A percentile compares a stretch with the other conserved stretches of the same genome.
These are phyloP conservation scores for Aplysina aerophoba DNA, from an alignment of 37 sponge, comb jelly and placozoan species.

Conservation along the genomic window DNA sequence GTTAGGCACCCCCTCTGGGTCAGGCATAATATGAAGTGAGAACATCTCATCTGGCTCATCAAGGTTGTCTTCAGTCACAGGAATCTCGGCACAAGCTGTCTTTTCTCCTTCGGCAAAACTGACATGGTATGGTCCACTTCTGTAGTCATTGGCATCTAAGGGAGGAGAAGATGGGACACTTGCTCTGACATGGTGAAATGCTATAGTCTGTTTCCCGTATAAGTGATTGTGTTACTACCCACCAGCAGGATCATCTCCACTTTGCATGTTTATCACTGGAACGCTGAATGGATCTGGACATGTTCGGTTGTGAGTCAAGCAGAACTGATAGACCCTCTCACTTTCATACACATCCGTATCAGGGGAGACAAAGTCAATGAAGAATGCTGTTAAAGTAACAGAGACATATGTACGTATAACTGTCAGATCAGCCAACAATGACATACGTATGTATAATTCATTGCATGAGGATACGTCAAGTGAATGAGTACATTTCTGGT, in stretches of 20 bases:
- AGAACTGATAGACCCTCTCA: background rate
- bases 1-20: background rate
- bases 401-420: too few species aligned
- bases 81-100: background rate
- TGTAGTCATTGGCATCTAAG: conserved; percentile 12
- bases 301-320: background rate
- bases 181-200: background rate
- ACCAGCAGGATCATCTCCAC: too few species aligned
- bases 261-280: background rate
- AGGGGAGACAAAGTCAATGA: background rate
- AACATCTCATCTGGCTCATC: conserved; percentile 6
- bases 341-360: conserved; percentile 12
- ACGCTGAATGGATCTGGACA: conserved; percentile 13
- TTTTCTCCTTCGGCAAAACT: conserved; percentile 31
- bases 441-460: too few species aligned
- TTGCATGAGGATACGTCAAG: too few species aligned
- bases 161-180: background rate
- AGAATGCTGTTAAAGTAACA: background rate
- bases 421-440: too few species aligned
- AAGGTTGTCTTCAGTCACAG: conserved; percentile 37
- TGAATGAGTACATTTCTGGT: too few species aligned
- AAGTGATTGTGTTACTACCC: too few species aligned
- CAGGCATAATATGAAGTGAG: conserved; percentile 4
- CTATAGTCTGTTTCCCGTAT: background rate
- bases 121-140: background rate